Percentiles rank a stretch among this genome's conserved stretches.
These are phyloP conservation scores for Uloborus diversus DNA, from an alignment of 1,140 invertebrate genomes.

Conservation along the genomic window DNA sequence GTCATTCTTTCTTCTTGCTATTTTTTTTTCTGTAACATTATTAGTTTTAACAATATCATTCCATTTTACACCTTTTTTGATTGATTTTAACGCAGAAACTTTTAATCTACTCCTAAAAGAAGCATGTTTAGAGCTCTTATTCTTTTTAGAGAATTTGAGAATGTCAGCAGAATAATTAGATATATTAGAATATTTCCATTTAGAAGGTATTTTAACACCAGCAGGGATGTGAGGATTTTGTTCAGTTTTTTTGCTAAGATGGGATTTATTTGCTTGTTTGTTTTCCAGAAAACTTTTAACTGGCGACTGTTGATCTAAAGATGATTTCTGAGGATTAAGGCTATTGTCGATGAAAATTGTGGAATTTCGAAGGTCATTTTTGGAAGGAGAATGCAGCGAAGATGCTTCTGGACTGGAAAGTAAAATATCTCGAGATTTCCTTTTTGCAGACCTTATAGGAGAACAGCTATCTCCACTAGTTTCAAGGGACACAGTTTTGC, in stretches of 20 bases:
- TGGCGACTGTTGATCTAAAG: not conserved
- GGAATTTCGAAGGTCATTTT: too few species aligned
- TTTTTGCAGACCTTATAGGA: too few species aligned
- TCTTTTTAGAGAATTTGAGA: not conserved
- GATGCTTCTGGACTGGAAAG: not conserved
- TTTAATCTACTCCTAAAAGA: too few species aligned
- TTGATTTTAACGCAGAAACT: too few species aligned
- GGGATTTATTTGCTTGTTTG: not conserved
- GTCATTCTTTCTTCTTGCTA: too few species aligned
- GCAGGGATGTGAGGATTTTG: slow-evolving; percentile 19
- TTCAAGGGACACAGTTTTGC: too few species aligned
- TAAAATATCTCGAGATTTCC: too few species aligned
- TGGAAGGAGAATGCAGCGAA: too few species aligned
- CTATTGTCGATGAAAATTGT: not conserved
- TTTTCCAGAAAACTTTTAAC: not conserved
- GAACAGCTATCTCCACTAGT: too few species aligned
- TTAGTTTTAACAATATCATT: too few species aligned
- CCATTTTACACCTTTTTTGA: too few species aligned
- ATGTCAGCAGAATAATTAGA: slow-evolving; percentile 7
- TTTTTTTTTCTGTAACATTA: too few species aligned
- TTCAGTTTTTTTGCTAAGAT: not conserved
- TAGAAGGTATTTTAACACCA: slow-evolving; percentile 35
- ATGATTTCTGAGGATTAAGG: not conserved
- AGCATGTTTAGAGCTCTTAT: not conserved
- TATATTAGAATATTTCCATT: slow-evolving; percentile 39